Base-by-base conservation (phyloP, 2,797 vertebrate species). In the Paramormyrops hopkinsi region DNA sequence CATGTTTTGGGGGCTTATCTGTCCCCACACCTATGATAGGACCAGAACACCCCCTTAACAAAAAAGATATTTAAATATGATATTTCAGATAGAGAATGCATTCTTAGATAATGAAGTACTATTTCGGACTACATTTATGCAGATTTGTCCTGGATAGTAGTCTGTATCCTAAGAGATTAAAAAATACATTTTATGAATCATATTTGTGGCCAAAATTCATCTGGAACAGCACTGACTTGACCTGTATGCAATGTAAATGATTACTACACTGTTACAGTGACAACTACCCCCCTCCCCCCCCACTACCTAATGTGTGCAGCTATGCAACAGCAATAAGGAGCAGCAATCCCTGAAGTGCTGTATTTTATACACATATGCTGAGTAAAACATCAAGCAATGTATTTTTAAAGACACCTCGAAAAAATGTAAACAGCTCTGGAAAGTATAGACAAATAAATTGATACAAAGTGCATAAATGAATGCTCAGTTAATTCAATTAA, bases 311-410 rank as follows among this genome's bases (percentile, higher is more conserved):
- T 92, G 89, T 73, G 5, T 0, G 93, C 93, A 92, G 89, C 93
- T 73, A 94, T 95, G 93, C 59, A 90, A 94, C 93, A 84, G 91
- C 4, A 14, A 86, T 53, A 86, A 22, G 88, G 14, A 65, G 41
- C 8, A 85, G 37, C 54, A 48, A 84, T 87, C n/a, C 41, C 25
- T 17, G 44, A 59, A 73, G 69, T 14, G 25, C 51, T 87, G 82
- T 69, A 48, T 37, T 87, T 86, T 56, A 22, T 9, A 85, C 41
- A 50, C 19, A 33, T 46, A 83, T 29, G n/a, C 33, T 51, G 3
- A 51, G 8, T 29, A 51, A 79, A 86, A 54, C 6, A 11, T 46
- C 19, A 51, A 84, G 4, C 4, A 51, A 50, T 84, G 46, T 29
- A 85, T 51, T 25, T 84, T 84, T 48, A 29, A 37, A 44, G 76